Evolutionary conservation across 2,797 vertebrate species (phyloP).

Genomic region (Dryobates pubescens): DNA sequence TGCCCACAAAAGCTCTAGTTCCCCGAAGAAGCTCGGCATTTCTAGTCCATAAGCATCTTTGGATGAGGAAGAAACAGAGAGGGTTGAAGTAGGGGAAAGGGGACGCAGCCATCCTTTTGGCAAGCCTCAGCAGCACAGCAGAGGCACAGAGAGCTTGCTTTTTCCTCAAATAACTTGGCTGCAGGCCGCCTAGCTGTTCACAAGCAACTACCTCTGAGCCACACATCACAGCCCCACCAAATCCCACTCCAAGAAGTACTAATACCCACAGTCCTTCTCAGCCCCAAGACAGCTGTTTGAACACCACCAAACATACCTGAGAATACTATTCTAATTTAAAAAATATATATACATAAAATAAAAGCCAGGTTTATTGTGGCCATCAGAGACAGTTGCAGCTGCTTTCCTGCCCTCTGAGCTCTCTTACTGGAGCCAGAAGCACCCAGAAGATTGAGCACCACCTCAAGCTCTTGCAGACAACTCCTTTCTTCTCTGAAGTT

Average conservation of each 20-base stretch:
- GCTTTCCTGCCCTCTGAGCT: background rate
- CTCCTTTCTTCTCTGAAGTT: background rate
- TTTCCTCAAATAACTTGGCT: background rate
- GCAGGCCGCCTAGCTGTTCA: background rate
- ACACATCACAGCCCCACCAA: background rate
- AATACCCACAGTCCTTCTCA: background rate
- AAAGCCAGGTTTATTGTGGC: background rate
- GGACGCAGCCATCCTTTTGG: background rate
- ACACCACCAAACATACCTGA: background rate
- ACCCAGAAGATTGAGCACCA: background rate
- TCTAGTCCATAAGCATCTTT: background rate
- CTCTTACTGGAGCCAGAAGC: background rate
- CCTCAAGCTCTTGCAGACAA: background rate
- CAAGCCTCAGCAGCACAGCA: background rate
- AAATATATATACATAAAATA: too few relatives aligned
- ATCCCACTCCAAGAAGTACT: background rate
- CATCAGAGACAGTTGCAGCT: background rate
- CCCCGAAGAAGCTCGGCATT: background rate
- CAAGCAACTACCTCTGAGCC: background rate
- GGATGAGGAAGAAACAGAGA: background rate
- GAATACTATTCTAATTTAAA: background rate
- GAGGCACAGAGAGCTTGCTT: background rate
- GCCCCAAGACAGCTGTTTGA: background rate
- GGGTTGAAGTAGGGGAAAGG: background rate
- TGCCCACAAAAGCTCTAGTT: background rate